These are phyloP conservation scores for Hozukius guyotensis DNA, from an alignment of 2,797 vertebrate species.

Conservation along the genomic window DNA sequence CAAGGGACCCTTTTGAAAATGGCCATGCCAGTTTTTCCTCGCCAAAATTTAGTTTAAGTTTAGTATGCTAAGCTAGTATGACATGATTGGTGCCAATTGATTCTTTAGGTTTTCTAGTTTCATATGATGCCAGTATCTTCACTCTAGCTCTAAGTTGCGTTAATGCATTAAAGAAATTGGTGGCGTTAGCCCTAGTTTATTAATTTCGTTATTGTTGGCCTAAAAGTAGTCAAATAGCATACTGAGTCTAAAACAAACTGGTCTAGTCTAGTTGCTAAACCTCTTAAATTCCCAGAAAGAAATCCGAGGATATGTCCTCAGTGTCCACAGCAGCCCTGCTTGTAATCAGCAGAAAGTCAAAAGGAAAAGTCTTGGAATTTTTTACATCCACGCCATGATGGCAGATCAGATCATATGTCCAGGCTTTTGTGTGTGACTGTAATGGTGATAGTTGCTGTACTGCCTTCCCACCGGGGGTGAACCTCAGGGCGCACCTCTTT, in stretches of 20 bases:
- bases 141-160: too few species aligned
- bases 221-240: background rate
- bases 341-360: background rate
- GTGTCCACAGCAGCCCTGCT: background rate
- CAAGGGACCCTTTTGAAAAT: too few species aligned
- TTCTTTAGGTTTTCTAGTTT: too few species aligned
- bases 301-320: background rate
- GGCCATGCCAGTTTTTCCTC: too few species aligned
- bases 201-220: background rate
- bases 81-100: rapidly evolving
- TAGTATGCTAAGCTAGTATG: too few species aligned
- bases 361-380: background rate
- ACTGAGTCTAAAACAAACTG: background rate
- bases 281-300: background rate
- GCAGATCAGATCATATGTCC: background rate
- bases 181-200: background rate
- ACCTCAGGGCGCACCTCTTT: constrained; percentile 61
- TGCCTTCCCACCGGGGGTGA: constrained; percentile 66
- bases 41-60: too few species aligned
- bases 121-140: too few species aligned
- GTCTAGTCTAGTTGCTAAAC: background rate
- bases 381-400: background rate
- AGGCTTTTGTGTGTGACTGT: constrained; percentile 2
- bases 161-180: too few species aligned
- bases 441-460: constrained; percentile 6